Evolutionary conservation across 2,888 invertebrate genomes (phyloP), one percentile per base, ranked within the genome.

Genomic region (Pecten maximus): DNA sequence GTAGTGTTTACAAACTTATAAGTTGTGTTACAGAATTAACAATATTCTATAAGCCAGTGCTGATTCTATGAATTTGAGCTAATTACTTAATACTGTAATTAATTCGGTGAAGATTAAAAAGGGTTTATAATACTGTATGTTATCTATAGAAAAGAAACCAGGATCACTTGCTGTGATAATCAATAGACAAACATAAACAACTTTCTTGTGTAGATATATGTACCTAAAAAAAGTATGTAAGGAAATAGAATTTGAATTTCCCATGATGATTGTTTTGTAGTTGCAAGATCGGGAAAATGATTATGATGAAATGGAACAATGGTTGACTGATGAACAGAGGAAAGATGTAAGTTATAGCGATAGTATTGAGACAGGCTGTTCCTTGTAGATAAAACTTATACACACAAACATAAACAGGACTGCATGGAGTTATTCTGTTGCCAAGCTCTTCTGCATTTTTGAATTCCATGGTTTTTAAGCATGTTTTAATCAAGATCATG

Each of bases 281-380:
- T 93, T 96, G 88, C 94, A 95, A 92, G 96, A 95, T 88, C 96
- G 95, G 90, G 96, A 96, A 87, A 95, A 94, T 89, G 97, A 97
- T 92, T 96, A 97, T 93, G 96, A 96, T 92, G 97, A 97, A 95
- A 97, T 97, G 96, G 97, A 97, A 93, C 94, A 95, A 87, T 97
- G 97, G 97, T 93, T 97, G 86, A 93, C 95, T 90, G 88, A 89
- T 23, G 91, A 93, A 88, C 93, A 94, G 89, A 93, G 93, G 89
- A 92, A 89, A 39, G 88, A 88, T 90, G 92, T 92, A 91, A 89
- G 91, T 89, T 48, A 35, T 28, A 40, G 23, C 40, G 39, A 39
- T 23, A 40, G 54, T 54, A 2, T 0, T n/a, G n/a, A n/a, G n/a
- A 54, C 19, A 54, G 54, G n/a, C 12, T 54, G n/a, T 54, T 44